Conservation (phyloP, 2,888 invertebrate genomes). For the Eilema sororculum region DNA sequence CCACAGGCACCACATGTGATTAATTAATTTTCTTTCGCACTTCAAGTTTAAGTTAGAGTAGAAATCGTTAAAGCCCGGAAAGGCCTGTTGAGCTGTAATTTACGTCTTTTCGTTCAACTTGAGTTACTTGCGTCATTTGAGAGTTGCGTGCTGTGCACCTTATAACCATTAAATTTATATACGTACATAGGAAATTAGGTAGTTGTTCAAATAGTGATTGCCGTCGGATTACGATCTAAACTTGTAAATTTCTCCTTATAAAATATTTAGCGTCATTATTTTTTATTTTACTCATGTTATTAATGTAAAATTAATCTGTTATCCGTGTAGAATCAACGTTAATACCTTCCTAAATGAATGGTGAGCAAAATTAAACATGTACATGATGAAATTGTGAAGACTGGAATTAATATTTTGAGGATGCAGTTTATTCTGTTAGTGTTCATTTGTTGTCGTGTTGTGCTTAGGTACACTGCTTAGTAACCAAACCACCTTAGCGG, state of each 20-base stretch:
- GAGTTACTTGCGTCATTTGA: slow-evolving; percentile 78
- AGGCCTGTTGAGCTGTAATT: slow-evolving; percentile 84
- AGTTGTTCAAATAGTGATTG: slow-evolving; percentile 79
- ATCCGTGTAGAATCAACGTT: slow-evolving; percentile 50
- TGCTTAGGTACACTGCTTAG: slow-evolving; percentile 31
- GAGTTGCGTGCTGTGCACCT: slow-evolving; percentile 79
- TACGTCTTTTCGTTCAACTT: slow-evolving; percentile 78
- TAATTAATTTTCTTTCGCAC: slow-evolving; percentile 85
- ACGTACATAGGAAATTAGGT: slow-evolving; percentile 82
- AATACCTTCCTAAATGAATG: slow-evolving; percentile 36
- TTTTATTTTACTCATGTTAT: slow-evolving; percentile 52
- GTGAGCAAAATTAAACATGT: slow-evolving; percentile 17
- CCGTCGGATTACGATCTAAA: slow-evolving; percentile 71
- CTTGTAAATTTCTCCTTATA: slow-evolving; percentile 67
- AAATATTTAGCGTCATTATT: slow-evolving; percentile 52
- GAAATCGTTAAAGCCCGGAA: slow-evolving; percentile 83
- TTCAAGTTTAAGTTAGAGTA: slow-evolving; percentile 77
- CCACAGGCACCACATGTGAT: slow-evolving; percentile 70
- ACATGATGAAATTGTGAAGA: slow-evolving; percentile 22
- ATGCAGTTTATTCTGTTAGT: neutral
- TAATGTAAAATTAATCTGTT: slow-evolving; percentile 53
- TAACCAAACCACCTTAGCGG: slow-evolving; percentile 33
- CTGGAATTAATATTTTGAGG: slow-evolving; percentile 8
- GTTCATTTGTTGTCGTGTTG: slow-evolving; percentile 14
- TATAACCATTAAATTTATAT: slow-evolving; percentile 82